These are phyloP conservation scores for Musca domestica DNA, from an alignment of 1,140 invertebrate genomes.

Conservation along the genomic window DNA sequence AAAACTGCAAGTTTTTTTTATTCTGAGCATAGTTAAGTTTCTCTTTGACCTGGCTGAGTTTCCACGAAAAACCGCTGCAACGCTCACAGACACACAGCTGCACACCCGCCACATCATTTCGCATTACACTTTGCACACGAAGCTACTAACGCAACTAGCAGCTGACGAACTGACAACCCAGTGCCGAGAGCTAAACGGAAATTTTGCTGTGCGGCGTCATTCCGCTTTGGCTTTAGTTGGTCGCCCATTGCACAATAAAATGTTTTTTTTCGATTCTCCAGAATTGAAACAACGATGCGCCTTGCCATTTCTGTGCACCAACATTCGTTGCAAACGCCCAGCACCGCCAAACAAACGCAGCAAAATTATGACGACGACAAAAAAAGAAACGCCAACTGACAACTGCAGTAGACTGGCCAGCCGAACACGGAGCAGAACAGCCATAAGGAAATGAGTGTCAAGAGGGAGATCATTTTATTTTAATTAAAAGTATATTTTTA, in stretches of 20 bases:
- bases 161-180: no score
- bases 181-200: constrained; percentile 18
- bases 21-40: no score
- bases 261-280: neutral
- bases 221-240: neutral
- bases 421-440: neutral
- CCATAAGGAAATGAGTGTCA: constrained; percentile 19
- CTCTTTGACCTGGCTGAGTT: no score
- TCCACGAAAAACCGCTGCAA: no score
- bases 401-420: neutral
- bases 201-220: constrained; percentile 8
- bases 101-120: no score
- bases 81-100: no score
- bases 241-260: no score
- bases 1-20: no score
- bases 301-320: neutral
- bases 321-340: neutral
- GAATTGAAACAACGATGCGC: neutral
- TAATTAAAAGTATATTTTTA: constrained; percentile 11
- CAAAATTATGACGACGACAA: neutral
- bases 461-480: constrained; percentile 17
- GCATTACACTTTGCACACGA: no score
- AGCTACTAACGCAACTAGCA: neutral
- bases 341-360: neutral
- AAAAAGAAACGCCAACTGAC: constrained; percentile 1